Evolutionary conservation across 2,888 invertebrate species (phyloP).

Genomic region (Kryphioiulus occultus): DNA sequence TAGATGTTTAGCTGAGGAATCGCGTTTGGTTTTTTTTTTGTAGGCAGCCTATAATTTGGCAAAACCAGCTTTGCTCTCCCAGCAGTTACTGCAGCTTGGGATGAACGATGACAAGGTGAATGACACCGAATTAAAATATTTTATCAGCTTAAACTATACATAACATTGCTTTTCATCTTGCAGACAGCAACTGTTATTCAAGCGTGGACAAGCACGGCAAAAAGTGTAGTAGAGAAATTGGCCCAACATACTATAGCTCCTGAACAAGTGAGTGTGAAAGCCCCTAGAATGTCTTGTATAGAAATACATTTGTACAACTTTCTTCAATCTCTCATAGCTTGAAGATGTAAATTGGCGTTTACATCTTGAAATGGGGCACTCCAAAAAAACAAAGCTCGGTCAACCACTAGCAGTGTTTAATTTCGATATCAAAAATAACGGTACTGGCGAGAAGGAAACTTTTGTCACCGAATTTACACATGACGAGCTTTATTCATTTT

Average conservation of each 20-base stretch:
- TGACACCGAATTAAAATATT: background rate
- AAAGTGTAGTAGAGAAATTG: slow-evolving; percentile 60
- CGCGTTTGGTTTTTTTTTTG: too few species aligned
- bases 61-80: slow-evolving; percentile 60
- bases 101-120: slow-evolving; percentile 61
- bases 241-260: slow-evolving; percentile 60
- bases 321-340: slow-evolving; percentile 57
- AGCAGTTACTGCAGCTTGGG: slow-evolving; percentile 60
- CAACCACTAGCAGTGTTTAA: slow-evolving; percentile 61
- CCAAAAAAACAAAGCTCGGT: slow-evolving; percentile 60
- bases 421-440: slow-evolving; percentile 58
- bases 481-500: slow-evolving; percentile 61
- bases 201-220: slow-evolving; percentile 60
- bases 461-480: slow-evolving; percentile 61
- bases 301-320: background rate
- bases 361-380: slow-evolving; percentile 61
- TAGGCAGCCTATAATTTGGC: slow-evolving; percentile 62
- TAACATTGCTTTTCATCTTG: background rate
- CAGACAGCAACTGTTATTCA: slow-evolving; percentile 58
- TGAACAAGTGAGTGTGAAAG: slow-evolving; percentile 58
- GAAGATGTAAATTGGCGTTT: slow-evolving; percentile 61
- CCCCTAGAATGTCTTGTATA: background rate
- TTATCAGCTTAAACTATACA: background rate
- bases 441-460: slow-evolving; percentile 57
- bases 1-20: background rate